A percentile compares a stretch with the other conserved stretches of the same genome.
These are phyloP conservation scores for Dermochelys coriacea DNA, from an alignment of 2,797 vertebrate genomes.

Conservation along the genomic window DNA sequence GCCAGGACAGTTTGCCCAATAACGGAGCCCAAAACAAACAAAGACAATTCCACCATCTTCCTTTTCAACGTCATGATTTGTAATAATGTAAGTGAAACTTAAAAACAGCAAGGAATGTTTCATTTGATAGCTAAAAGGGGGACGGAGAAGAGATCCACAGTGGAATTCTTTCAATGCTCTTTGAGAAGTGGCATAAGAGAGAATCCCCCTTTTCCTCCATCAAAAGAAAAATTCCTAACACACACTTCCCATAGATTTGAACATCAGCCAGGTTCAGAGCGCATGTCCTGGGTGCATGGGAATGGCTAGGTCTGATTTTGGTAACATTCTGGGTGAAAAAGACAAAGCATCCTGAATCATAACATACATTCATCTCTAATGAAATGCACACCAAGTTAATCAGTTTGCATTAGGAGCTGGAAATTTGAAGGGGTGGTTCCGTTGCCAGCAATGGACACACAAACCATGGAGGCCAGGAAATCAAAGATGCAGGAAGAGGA, in stretches of 20 bases:
- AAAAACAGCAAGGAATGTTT: slow-evolving; percentile 69
- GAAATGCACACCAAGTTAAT: slow-evolving; percentile 2
- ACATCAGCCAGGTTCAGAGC: background rate
- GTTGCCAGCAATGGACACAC: slow-evolving; percentile 63
- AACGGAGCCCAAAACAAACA: slow-evolving; percentile 76
- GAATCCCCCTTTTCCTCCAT: slow-evolving; percentile 41
- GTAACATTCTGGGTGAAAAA: background rate
- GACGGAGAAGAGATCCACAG: slow-evolving; percentile 75
- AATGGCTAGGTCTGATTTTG: slow-evolving; percentile 1
- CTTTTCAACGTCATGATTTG: slow-evolving; percentile 74
- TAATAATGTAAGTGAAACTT: slow-evolving; percentile 76
- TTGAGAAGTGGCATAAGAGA: slow-evolving; percentile 67
- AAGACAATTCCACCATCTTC: slow-evolving; percentile 77
- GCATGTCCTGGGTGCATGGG: slow-evolving; percentile 40
- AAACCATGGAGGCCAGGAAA: slow-evolving; percentile 45
- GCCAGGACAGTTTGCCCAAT: slow-evolving; percentile 68
- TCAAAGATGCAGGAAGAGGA: slow-evolving; percentile 63
- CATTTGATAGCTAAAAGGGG: slow-evolving; percentile 68
- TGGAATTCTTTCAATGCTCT: slow-evolving; percentile 56
- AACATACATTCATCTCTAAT: slow-evolving; percentile 3
- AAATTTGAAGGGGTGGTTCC: slow-evolving; percentile 29
- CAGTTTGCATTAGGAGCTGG: slow-evolving; percentile 55
- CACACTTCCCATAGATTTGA: slow-evolving; percentile 46
- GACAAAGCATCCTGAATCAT: slow-evolving; percentile 42
- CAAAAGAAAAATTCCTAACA: background rate